These are phyloP conservation scores for Volucella inanis DNA, from an alignment of 2,888 invertebrate species.

Conservation along the genomic window DNA sequence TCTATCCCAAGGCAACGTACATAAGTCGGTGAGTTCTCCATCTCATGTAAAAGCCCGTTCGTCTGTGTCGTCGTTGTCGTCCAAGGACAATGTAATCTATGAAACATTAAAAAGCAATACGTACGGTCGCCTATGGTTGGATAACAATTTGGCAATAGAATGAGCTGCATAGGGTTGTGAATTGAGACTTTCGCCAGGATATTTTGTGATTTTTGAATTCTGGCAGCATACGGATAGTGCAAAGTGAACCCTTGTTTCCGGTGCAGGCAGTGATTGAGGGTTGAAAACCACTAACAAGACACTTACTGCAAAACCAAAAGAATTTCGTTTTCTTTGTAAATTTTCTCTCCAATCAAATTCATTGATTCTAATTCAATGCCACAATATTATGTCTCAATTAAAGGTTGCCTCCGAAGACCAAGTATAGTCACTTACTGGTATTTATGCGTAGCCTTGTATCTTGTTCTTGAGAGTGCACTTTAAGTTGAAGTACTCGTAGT, in stretches of 20 bases:
- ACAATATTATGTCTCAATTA: conserved; percentile 64
- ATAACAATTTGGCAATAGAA: conserved; percentile 41
- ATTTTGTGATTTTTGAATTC: conserved; percentile 65
- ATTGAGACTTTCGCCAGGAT: conserved; percentile 57
- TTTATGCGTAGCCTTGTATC: conserved; percentile 50
- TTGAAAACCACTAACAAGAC: conserved; percentile 53
- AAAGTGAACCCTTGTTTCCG: conserved; percentile 59
- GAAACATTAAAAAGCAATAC: conserved; percentile 75
- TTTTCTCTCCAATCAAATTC: conserved; percentile 57
- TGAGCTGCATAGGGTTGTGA: conserved; percentile 13
- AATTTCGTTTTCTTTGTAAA: conserved; percentile 70
- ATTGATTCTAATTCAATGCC: conserved; percentile 66
- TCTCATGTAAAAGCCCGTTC: conserved; percentile 24
- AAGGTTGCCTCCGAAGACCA: conserved; percentile 5
- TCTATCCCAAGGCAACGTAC: conserved; percentile 52
- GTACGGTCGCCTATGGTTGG: conserved; percentile 71
- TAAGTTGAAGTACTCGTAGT: conserved; percentile 65
- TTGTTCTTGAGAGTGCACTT: conserved; percentile 57
- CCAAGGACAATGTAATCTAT: conserved; percentile 74
- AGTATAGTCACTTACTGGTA: conserved; percentile 34
- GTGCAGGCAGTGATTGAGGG: conserved; percentile 44
- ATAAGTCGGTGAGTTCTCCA: conserved; percentile 40
- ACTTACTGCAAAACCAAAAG: conserved; percentile 43
- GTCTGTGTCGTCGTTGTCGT: conserved; percentile 56
- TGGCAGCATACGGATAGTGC: conserved; percentile 62